Evolutionary conservation across 2,113 vertebrate genomes (phyloP).

Genomic region (Burhinus oedicnemus): DNA sequence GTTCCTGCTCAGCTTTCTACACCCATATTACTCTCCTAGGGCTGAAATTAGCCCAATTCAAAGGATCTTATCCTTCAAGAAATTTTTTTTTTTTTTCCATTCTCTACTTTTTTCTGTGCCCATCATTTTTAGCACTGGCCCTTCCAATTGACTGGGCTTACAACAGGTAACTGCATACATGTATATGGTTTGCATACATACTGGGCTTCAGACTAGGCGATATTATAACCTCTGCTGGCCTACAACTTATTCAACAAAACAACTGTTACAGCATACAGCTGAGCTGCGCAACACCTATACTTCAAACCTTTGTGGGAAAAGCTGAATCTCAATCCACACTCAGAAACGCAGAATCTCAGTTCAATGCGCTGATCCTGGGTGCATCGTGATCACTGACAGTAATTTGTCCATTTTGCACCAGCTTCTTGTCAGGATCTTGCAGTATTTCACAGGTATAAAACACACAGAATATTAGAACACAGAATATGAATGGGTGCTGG

Average conservation of each 20-base stretch:
- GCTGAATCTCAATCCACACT: background rate
- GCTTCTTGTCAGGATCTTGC: background rate
- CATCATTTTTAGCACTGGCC: background rate
- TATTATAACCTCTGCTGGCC: background rate
- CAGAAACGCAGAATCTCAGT: background rate
- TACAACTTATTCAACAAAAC: background rate
- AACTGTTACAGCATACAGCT: background rate
- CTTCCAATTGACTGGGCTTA: background rate
- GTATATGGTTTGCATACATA: accelerated
- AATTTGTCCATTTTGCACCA: background rate
- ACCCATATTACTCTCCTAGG: background rate
- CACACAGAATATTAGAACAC: background rate
- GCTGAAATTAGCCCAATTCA: background rate
- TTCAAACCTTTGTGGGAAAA: background rate
- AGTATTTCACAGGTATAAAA: background rate
- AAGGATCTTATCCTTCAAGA: background rate
- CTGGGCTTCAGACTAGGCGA: background rate
- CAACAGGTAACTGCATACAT: background rate
- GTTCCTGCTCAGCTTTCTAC: background rate
- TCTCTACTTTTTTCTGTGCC: background rate
- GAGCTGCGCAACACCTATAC: background rate
- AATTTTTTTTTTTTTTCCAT: background rate
- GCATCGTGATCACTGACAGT: background rate
- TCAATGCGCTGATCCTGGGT: accelerated
- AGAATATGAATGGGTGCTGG: too few species aligned